Evolutionary conservation across 1,140 invertebrate genomes (phyloP), one percentile per base, ranked within the genome.

Genomic region (Dreissena rostriformis): DNA sequence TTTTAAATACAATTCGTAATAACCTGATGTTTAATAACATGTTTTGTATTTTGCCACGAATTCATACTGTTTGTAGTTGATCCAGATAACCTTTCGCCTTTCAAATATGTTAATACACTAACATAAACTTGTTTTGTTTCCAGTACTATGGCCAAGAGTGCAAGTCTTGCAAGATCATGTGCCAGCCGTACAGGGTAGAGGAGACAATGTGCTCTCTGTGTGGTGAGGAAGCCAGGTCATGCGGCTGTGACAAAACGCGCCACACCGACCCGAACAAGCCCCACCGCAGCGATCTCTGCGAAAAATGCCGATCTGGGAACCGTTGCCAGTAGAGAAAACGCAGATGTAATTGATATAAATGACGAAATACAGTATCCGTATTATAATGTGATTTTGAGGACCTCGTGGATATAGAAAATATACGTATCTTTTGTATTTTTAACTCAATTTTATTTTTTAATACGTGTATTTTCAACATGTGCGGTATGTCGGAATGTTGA

Each of bases 121-220:
- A 57, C 12, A 57, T 12, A 57, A 57, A 14, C 51, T 24, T 52
- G 22, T 11, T 53, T 53, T 17, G 15, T 8, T 76, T 76, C 49
- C 74, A 76, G 74, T 79, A 79, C 55, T 79, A 53, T 22, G 51
- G 66, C 10, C 77, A 79, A 39, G 28, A 79, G 51, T 79, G 77
- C 52, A 67, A 68, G 52, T 0, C 28, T 26, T 79, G 77, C 66
- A 67, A 53, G 2, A 53, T 53, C 24, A 55, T 70, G 51, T 49
- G 49, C 57, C 65, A 70, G 28, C 77, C 77, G 22, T 70, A 68
- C 66, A 68, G 51, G 26, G 77, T 79, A 8, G 66, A 79, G 22
- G 49, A 52, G 49, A 79, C 66, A 39, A 65, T 22, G 57, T 79
- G 77, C 66, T 79, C 77, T 12, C 24, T 0, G 14, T 79, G 77